These are phyloP conservation scores for Pristionchus mayeri DNA, from an alignment of 2,888 invertebrate species.

Conservation along the genomic window DNA sequence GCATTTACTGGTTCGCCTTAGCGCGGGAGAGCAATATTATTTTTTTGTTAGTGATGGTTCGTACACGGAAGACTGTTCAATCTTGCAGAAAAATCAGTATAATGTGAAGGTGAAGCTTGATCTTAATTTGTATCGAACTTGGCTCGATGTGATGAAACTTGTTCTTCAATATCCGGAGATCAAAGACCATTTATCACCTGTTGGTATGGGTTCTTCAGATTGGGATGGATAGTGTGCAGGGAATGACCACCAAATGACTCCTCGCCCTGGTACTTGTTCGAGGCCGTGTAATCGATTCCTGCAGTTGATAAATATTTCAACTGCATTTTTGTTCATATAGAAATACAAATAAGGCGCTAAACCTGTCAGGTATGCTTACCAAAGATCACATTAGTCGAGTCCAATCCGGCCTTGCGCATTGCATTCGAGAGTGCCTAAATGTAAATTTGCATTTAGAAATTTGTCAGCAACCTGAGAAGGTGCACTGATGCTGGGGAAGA, in stretches of 20 bases:
- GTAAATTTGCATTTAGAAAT: not conserved
- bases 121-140: no score
- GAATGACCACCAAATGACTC: slow-evolving; percentile 78
- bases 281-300: slow-evolving; percentile 80
- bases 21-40: no score
- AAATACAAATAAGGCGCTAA: no score
- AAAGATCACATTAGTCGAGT: slow-evolving; percentile 79
- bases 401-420: slow-evolving; percentile 78
- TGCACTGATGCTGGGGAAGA: not conserved
- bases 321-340: no score
- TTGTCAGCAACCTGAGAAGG: not conserved
- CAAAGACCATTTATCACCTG: slow-evolving; percentile 68
- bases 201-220: slow-evolving; percentile 78
- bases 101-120: no score
- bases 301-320: not conserved
- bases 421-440: slow-evolving; percentile 67
- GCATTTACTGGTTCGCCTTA: no score
- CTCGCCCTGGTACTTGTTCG: slow-evolving; percentile 80
- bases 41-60: no score
- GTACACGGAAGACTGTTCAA: no score
- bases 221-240: slow-evolving; percentile 75
- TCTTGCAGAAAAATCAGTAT: no score
- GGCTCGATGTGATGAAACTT: no score
- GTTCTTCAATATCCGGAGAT: no score
- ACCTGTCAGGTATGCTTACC: no score